Conservation (phyloP, 2,888 invertebrate species). For the Lysandra coridon region DNA sequence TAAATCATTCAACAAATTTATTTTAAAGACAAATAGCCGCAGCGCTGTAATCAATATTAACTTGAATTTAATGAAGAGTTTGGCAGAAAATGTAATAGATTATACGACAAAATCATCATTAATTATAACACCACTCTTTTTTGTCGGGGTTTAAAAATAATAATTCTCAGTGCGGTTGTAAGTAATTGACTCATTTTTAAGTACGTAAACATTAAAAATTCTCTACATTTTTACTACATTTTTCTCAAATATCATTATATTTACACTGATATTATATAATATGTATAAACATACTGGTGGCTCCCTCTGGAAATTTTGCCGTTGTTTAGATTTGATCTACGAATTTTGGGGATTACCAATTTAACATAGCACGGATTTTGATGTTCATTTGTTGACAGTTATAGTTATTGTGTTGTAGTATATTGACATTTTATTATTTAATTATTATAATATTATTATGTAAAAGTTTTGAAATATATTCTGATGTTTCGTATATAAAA, state of each 20-base stretch:
- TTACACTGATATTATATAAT: background rate
- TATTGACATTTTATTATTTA: slow-evolving; percentile 50
- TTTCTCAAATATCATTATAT: too few relatives aligned
- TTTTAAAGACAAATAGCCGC: background rate
- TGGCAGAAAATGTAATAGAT: background rate
- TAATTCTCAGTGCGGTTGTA: too few relatives aligned
- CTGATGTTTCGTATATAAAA: slow-evolving; percentile 73
- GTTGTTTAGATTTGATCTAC: background rate
- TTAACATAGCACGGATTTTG: slow-evolving; percentile 22
- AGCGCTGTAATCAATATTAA: background rate
- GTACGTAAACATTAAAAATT: too few relatives aligned
- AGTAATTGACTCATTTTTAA: too few relatives aligned
- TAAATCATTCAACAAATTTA: background rate
- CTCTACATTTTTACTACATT: too few relatives aligned
- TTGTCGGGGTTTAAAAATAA: too few relatives aligned
- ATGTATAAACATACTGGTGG: background rate
- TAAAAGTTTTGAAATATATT: slow-evolving; percentile 76
- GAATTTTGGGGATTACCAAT: slow-evolving; percentile 29
- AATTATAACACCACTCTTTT: too few relatives aligned
- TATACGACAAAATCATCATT: background rate
- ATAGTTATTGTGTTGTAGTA: slow-evolving; percentile 42
- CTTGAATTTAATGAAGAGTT: too few relatives aligned
- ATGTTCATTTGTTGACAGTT: slow-evolving; percentile 26
- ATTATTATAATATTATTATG: slow-evolving; percentile 56
- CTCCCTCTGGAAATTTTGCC: background rate